Conservation (phyloP, 2,113 vertebrate species). For the Laticauda laticaudata region DNA sequence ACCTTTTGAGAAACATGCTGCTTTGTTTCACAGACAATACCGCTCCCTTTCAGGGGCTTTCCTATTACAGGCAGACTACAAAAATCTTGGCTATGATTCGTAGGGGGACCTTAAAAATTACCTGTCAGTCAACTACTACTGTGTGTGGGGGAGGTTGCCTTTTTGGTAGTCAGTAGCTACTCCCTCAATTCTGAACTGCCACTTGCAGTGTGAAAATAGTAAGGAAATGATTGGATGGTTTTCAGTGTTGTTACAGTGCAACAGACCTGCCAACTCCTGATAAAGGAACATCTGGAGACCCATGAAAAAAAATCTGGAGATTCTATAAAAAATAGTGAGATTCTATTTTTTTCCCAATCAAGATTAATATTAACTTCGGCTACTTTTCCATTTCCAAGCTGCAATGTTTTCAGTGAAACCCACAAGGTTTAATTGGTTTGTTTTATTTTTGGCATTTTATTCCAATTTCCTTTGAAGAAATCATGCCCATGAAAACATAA, state of each 20-base stretch:
- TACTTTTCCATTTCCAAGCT: neutral
- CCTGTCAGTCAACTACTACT: neutral
- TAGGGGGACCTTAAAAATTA: neutral
- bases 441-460: neutral
- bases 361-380: neutral
- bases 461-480: neutral
- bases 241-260: no score
- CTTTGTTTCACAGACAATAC: no score
- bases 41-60: neutral
- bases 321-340: no score
- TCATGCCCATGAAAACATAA: neutral
- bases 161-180: no score
- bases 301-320: no score
- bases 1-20: neutral
- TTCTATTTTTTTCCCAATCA: no score
- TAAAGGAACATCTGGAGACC: no score
- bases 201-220: no score
- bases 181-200: no score
- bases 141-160: accelerated
- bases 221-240: no score
- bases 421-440: neutral
- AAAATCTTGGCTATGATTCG: neutral
- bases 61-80: neutral
- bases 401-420: neutral
- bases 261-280: no score